Evolutionary conservation across 2,888 invertebrate species (phyloP), one percentile per base, ranked within the genome.

Genomic region (Melitaea athalia): DNA sequence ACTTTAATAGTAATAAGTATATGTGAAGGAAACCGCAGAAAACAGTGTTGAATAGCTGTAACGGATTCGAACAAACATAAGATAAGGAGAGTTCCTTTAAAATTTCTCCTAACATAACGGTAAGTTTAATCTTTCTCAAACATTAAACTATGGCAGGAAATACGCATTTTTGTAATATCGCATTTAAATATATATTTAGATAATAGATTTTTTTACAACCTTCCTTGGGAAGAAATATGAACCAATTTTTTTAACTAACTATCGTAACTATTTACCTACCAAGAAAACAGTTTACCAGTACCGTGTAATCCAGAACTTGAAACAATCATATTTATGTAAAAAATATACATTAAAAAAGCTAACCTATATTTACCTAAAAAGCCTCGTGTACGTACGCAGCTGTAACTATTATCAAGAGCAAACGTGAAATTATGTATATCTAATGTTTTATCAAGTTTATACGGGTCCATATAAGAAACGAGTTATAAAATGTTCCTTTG

Each of bases 151-250:
- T 45, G 49, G 76, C 78, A 76, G 76, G 74, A 77, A 82, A 79
- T 75, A 64, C 60, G 77, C 72, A 69, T 73, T 72, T 70, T 77
- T 75, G 55, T 70, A 72, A 69, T 70, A 70, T 70, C 72, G 74
- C 74, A 74, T 65, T 70, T 71, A 75, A 76, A 75, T 70, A 72
- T 68, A 66, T 74, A 75, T 66, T 77, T 77, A 2, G 6, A 79
- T 43, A 62, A 57, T 49, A 59, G 38, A 71, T 59, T 45, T 52
- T 67, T 62, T 57, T 15, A 69, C 69, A 57, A 63, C 63, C 64
- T 69, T 63, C 55, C 49, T 47, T 42, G 15, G 50, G 57, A 67
- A 31, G 50, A 7, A 33, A 24, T 38, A 12, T 24, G 31, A 33
- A 33, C 10, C 3, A 5, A 4, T 24, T 38, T 33, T 57, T 57